phyloP scores from a whole-genome alignment of 2,113 vertebrate species.

The Genyomyrus donnyi region DNA sequence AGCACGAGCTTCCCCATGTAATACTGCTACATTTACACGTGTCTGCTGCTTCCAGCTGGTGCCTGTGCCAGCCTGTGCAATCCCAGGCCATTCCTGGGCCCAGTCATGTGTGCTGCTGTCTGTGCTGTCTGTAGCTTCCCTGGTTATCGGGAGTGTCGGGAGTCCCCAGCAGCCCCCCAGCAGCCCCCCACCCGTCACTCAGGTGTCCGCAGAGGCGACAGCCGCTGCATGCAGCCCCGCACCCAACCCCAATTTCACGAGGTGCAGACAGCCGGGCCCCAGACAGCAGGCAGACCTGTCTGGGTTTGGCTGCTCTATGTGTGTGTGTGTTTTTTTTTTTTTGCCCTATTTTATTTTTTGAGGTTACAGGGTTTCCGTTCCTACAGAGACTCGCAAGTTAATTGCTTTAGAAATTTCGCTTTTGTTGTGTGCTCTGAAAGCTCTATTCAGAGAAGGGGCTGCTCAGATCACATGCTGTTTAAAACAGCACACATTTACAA shows the following conservation, averaged over 20 bases:
- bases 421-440: background rate
- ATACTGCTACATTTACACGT: background rate
- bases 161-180: background rate
- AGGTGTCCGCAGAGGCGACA: background rate
- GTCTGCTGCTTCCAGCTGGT: background rate
- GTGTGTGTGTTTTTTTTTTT: conserved; percentile 6
- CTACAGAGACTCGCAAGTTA: conserved; percentile 5
- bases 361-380: background rate
- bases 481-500: background rate
- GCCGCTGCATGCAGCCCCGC: background rate
- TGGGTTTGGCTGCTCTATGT: background rate
- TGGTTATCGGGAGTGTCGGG: background rate
- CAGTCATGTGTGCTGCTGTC: background rate
- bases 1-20: background rate
- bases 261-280: background rate
- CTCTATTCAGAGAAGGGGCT: background rate
- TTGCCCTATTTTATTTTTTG: conserved; percentile 8
- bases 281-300: background rate
- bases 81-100: background rate
- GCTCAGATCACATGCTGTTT: background rate
- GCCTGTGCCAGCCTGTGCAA: background rate
- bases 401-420: conserved; percentile 5
- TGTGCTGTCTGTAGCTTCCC: background rate
- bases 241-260: background rate
- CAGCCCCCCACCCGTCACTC: background rate